Percentiles rank a stretch among this genome's conserved stretches.
Evolutionary conservation across 2,113 vertebrate genomes (phyloP).

Genomic region (Condylura cristata): DNA sequence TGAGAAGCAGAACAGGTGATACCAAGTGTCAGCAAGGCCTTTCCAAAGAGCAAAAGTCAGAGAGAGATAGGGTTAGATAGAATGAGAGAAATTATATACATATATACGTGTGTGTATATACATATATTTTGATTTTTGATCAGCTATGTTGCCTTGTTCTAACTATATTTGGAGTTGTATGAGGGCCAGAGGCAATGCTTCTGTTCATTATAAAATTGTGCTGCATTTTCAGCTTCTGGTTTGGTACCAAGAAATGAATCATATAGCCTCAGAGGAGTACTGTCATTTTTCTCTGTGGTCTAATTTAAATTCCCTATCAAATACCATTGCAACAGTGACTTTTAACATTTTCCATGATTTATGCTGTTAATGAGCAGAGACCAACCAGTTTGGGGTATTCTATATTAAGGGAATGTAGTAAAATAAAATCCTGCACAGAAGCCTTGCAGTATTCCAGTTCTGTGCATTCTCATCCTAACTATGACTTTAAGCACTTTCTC

Average conservation of each 20-base stretch:
- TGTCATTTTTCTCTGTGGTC: conserved; percentile 64
- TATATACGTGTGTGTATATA: background rate
- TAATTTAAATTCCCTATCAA: conserved; percentile 75
- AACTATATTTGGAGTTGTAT: conserved; percentile 29
- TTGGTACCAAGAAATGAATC: conserved; percentile 69
- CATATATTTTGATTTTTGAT: conserved; percentile 22
- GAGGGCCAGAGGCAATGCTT: background rate
- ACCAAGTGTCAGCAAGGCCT: background rate
- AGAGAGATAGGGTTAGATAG: background rate
- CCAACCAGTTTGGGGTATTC: background rate
- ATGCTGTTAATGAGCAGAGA: conserved; percentile 63
- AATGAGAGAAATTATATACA: background rate
- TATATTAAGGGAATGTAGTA: conserved; percentile 21
- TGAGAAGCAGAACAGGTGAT: background rate
- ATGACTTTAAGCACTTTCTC: conserved; percentile 3
- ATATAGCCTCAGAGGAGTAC: conserved; percentile 26
- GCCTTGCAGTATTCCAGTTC: background rate
- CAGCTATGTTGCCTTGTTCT: background rate
- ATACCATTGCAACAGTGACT: conserved; percentile 61
- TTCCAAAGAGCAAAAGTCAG: background rate
- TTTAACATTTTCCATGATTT: conserved; percentile 72
- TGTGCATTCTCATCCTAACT: background rate
- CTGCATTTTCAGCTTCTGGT: conserved; percentile 49
- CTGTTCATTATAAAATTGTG: conserved; percentile 64
- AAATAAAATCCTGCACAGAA: conserved; percentile 27